Evolutionary conservation across 2,797 vertebrate species (phyloP).

Genomic region (Rhabdomys pumilio): DNA sequence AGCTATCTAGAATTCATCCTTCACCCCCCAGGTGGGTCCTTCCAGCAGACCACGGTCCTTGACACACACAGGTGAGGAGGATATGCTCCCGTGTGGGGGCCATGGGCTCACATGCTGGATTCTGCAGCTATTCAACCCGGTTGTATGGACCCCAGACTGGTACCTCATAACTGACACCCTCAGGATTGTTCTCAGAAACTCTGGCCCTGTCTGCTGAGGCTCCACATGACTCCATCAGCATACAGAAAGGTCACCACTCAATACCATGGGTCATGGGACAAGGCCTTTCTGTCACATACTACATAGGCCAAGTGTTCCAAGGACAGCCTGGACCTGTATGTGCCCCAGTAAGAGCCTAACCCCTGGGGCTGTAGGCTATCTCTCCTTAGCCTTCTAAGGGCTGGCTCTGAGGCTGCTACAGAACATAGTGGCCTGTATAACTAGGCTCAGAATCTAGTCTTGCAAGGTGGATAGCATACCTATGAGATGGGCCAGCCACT

Average conservation of each 20-base stretch:
- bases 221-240: background rate
- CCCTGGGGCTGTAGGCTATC: background rate
- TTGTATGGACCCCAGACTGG: background rate
- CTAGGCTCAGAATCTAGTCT: background rate
- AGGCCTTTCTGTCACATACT: background rate
- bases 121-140: too few relatives aligned
- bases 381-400: background rate
- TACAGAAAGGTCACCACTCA: background rate
- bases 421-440: background rate
- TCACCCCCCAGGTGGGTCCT: fast-evolving
- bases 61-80: background rate
- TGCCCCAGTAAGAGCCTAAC: too few relatives aligned
- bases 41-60: background rate
- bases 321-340: background rate
- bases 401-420: background rate
- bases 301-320: fast-evolving
- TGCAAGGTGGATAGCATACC: background rate
- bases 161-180: background rate
- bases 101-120: background rate
- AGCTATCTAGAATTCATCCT: background rate
- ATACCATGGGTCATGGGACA: fast-evolving
- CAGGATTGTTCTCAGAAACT: background rate
- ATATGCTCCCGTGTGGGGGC: fast-evolving
- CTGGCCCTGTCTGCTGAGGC: background rate
- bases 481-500: background rate